Percentiles rank a stretch among this genome's conserved stretches.
phyloP scores from a whole-genome alignment of 2,888 invertebrate genomes.

The Hirudinaria manillensis region DNA sequence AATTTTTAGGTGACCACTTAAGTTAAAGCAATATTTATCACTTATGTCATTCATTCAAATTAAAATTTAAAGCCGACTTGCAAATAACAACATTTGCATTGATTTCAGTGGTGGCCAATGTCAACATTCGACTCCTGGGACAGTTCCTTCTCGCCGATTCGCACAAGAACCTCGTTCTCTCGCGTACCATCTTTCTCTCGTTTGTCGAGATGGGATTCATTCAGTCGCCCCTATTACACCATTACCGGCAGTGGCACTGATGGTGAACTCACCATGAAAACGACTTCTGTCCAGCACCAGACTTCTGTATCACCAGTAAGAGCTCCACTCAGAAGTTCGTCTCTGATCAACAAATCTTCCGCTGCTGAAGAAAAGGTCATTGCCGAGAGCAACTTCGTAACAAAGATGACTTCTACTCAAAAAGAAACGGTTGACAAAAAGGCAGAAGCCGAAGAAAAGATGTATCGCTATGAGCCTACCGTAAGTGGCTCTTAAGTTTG shows the following conservation, averaged over 20 bases:
- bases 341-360: background rate
- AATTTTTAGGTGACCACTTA: no score
- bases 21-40: no score
- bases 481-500: no score
- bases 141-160: background rate
- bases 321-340: background rate
- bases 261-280: constrained; percentile 8
- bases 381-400: constrained; percentile 29
- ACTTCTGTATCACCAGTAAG: constrained; percentile 33
- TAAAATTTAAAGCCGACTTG: no score
- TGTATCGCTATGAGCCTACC: constrained; percentile 36
- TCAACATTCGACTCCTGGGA: no score
- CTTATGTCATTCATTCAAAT: no score
- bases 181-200: background rate
- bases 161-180: background rate
- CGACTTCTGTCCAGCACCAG: constrained; percentile 4
- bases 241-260: background rate
- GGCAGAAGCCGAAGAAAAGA: background rate
- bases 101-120: no score
- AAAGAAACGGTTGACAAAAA: constrained; percentile 41
- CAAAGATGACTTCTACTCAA: constrained; percentile 34
- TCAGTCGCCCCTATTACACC: constrained; percentile 17
- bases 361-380: constrained; percentile 40
- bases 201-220: constrained; percentile 14
- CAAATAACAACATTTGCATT: no score